Percentiles rank a stretch among this genome's conserved stretches.
Evolutionary conservation across 64 coral and sea anemone species (phyloP).

Genomic region (Trachythela sp.): DNA sequence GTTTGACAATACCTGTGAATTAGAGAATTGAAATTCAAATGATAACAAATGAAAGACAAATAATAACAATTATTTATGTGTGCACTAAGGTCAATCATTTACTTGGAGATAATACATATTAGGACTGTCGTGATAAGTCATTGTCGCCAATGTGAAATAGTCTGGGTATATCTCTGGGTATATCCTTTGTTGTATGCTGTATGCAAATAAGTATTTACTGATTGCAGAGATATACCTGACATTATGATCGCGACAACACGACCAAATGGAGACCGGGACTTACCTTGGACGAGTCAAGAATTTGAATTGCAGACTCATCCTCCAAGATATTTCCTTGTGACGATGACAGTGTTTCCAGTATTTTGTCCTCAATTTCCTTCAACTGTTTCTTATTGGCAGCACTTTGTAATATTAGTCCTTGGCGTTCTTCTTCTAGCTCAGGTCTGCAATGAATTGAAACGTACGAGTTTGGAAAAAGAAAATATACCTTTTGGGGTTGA

Average conservation of each 20-base stretch:
- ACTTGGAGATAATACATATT: no score
- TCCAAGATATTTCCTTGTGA: conserved; percentile 97
- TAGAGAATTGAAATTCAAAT: not conserved
- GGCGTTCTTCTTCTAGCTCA: conserved; percentile 95
- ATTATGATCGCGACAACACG: no score
- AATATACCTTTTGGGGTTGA: not conserved
- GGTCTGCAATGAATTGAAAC: conserved; percentile 43
- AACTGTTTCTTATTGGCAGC: conserved; percentile 99
- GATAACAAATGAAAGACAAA: no score
- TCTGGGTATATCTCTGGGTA: no score
- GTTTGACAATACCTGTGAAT: conserved; percentile 75
- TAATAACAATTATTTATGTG: no score
- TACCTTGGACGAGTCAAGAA: conserved; percentile 96
- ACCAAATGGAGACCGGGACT: not conserved
- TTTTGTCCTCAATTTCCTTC: conserved; percentile 98
- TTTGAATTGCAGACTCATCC: conserved; percentile 95
- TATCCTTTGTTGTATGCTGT: no score
- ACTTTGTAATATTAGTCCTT: conserved; percentile 90
- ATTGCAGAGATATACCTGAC: no score
- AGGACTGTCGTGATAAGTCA: no score
- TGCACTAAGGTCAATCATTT: no score
- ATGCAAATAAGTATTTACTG: no score
- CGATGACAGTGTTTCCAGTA: conserved; percentile 84
- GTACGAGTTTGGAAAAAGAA: no score
- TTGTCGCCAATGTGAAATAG: no score